Conservation (phyloP, 2,797 vertebrate species). For the Hephaestus fuliginosus region DNA sequence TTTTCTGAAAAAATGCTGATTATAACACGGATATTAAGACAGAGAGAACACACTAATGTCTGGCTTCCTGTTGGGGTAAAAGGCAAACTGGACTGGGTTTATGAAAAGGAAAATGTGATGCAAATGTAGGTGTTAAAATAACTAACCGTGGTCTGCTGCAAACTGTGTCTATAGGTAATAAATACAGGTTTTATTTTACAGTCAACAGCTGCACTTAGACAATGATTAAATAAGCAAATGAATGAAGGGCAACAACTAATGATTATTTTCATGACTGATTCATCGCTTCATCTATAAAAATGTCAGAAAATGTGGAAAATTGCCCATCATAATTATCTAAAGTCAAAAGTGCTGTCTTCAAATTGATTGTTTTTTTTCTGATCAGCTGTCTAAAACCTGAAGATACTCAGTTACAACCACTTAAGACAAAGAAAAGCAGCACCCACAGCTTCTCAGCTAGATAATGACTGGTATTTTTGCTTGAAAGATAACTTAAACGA, state of each 20-base stretch:
- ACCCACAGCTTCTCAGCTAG: too few relatives aligned
- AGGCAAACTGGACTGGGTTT: background rate
- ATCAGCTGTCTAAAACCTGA: background rate
- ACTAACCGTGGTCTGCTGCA: too few relatives aligned
- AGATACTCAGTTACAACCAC: background rate
- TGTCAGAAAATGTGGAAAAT: background rate
- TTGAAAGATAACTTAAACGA: background rate
- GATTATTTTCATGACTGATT: background rate
- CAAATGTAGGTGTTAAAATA: too few relatives aligned
- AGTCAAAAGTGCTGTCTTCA: background rate
- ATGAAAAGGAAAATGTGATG: too few relatives aligned
- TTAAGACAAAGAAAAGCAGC: background rate
- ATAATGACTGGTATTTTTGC: background rate
- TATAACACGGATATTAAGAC: background rate
- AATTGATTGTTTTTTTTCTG: too few relatives aligned
- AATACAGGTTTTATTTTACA: background rate
- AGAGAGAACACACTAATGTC: background rate
- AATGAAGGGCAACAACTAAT: background rate
- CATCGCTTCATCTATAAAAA: background rate
- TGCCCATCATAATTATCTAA: too few relatives aligned
- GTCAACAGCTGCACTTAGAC: background rate
- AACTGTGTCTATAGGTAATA: background rate
- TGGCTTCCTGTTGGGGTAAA: background rate
- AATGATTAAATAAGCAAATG: background rate
- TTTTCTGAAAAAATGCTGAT: background rate